Conservation (phyloP, 37 sponge, comb jelly and placozoan genomes). For the Spongilla lacustris region DNA sequence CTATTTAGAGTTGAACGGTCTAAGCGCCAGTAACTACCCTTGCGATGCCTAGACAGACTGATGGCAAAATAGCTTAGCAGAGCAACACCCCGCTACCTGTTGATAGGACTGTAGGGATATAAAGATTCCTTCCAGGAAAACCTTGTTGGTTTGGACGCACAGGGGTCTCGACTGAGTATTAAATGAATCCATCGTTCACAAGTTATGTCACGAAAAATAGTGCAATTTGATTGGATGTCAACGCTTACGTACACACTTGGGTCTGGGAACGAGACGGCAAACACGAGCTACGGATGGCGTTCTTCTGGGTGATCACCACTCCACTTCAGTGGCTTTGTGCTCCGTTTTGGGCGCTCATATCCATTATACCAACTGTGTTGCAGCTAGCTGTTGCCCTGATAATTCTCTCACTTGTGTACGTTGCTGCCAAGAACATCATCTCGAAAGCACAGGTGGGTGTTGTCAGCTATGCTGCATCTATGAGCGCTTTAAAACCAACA, state of each 20-base stretch:
- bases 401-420: not conserved
- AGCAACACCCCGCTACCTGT: too few relatives aligned
- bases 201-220: too few relatives aligned
- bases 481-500: not conserved
- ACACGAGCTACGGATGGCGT: slow-evolving; percentile 6
- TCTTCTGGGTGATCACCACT: not conserved
- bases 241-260: not conserved
- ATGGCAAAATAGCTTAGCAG: too few relatives aligned
- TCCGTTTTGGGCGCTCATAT: not conserved
- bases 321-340: slow-evolving; percentile 10
- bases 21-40: too few relatives aligned
- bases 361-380: slow-evolving; percentile 6
- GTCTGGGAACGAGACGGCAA: not conserved
- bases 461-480: not conserved
- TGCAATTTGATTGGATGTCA: too few relatives aligned
- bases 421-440: not conserved
- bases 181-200: too few relatives aligned
- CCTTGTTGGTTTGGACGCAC: too few relatives aligned
- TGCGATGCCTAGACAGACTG: too few relatives aligned
- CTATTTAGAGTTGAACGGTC: too few relatives aligned
- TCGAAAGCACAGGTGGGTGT: not conserved
- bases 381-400: slow-evolving; percentile 3
- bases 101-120: too few relatives aligned
- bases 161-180: too few relatives aligned
- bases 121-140: too few relatives aligned